Base-by-base conservation (phyloP, 1,140 invertebrate genomes). In the Trinorchestia longiramus region DNA sequence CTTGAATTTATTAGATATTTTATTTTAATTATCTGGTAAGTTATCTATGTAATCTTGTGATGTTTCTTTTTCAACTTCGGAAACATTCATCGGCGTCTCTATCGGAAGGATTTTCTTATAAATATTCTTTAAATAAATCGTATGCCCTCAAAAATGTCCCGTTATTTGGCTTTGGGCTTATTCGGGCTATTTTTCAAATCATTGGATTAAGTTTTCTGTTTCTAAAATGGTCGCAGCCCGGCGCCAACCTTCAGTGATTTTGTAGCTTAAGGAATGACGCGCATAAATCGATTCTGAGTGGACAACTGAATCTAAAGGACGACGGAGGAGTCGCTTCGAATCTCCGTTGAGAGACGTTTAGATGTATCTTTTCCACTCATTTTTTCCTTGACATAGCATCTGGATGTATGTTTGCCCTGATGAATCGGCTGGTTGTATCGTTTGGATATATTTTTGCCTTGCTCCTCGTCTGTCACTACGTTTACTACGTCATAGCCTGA, bases 281-380 rank as follows among this genome's bases (percentile, higher is more conserved):
- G 40, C 92, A 45, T 94, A 94, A 94, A 94, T 94, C 43, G 92
- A 94, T 17, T 47, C 43, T 47, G 8, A 94, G 92, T 47, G 92
- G 92, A 94, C 92, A 47, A 45, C 41, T 47, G 44, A 45, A 94
- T 17, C 44, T 8, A 45, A 8, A 8, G 0, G 19, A 40, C 92
- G 92, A 94, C 88, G 11, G 88, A 90, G 3, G 88, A 90, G 88
- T 90, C 41, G 43, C 88, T 90, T 43, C 11, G 41, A 90, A 28
- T 90, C 28, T 42, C 43, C 41, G 0, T 28, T 17, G 8, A 3
- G 4, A 43, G 43, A 43, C 88, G 41, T 90, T 41, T 11, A 8
- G 4, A 41, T 42, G 88, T 28, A 42, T 41, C 88, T 4, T 90
- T 90, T 19, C 0, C 43, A 41, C 43, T 36, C 36, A 42, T 77